Base-by-base conservation (phyloP, 2,888 invertebrate genomes). In the Eupithecia exiguata region DNA sequence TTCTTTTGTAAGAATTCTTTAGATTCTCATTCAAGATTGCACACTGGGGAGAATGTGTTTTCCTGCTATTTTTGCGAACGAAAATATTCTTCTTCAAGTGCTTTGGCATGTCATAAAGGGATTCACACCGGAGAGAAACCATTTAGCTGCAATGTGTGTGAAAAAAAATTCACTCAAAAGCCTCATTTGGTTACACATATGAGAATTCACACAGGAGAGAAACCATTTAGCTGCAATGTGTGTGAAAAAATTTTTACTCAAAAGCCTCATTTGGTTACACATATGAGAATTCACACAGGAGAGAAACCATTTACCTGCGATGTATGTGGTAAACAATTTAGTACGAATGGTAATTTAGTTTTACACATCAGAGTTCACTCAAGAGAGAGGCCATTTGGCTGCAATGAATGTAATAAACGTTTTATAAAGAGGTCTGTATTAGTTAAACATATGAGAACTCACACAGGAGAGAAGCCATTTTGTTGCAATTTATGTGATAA, bases 121-220 rank as follows among this genome's bases (percentile, higher is more conserved):
- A n/a, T 49, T n/a, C 49, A 49, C 10, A 49, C 49, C 3, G 49
- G 49, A 21, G 49, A 21, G 3, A 21, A 49, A n/a, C n/a, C n/a
- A 10, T 49, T 49, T 49, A 0, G n/a, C 10, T 49, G 49, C 49
- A 21, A 49, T n/a, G 9, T 21, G 3, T 49, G 49, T n/a, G n/a
- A n/a, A 9, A n/a, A 10, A 49, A 7, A 49, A n/a, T 49, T 49
- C n/a, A n/a, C 49, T 49, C 49, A 49, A 49, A 49, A 10, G 49
- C 49, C n/a, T n/a, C 49, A 49, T 49, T 49, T 49, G n/a, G n/a
- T n/a, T 49, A n/a, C n/a, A n/a, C 49, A 49, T 49, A 49, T n/a
- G n/a, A 49, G n/a, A n/a, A 1, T 49, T n/a, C 49, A 49, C 3
- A 49, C 49, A n/a, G 49, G 49, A 21, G n/a, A 9, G 9, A 49